A percentile compares a stretch with the other conserved stretches of the same genome.
Evolutionary conservation across 2,113 vertebrate species (phyloP).

Genomic region (Gymnorhina tibicen): DNA sequence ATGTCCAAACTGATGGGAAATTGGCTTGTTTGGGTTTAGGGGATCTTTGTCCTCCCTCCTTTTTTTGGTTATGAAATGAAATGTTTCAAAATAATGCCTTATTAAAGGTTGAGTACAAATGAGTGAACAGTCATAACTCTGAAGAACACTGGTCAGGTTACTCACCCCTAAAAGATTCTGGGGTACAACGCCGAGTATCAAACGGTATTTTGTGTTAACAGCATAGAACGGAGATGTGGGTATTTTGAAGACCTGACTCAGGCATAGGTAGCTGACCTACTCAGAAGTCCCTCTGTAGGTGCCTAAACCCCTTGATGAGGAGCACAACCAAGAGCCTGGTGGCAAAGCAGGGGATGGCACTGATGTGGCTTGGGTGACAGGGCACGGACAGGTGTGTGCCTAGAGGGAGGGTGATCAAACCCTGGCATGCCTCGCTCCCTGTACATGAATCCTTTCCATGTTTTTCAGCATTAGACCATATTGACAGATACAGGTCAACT

Average conservation of each 20-base stretch:
- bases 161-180: neutral
- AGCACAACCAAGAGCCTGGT: neutral
- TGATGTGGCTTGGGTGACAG: neutral
- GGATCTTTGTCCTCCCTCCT: neutral
- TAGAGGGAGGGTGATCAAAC: neutral
- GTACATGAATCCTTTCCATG: neutral
- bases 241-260: neutral
- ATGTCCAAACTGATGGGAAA: neutral
- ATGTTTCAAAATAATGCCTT: neutral
- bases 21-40: neutral
- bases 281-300: neutral
- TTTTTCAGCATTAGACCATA: neutral
- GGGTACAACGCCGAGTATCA: neutral
- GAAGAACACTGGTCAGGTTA: neutral
- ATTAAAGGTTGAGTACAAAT: neutral
- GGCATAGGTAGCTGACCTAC: neutral
- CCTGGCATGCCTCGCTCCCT: neutral
- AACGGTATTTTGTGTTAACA: neutral
- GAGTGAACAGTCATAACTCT: neutral
- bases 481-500: neutral
- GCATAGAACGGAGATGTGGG: neutral
- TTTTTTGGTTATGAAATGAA: neutral
- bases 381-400: accelerated
- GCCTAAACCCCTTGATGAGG: neutral
- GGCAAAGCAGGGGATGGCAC: neutral